These are phyloP conservation scores for Tinamus guttatus DNA, from an alignment of 2,113 vertebrate species.

Conservation along the genomic window DNA sequence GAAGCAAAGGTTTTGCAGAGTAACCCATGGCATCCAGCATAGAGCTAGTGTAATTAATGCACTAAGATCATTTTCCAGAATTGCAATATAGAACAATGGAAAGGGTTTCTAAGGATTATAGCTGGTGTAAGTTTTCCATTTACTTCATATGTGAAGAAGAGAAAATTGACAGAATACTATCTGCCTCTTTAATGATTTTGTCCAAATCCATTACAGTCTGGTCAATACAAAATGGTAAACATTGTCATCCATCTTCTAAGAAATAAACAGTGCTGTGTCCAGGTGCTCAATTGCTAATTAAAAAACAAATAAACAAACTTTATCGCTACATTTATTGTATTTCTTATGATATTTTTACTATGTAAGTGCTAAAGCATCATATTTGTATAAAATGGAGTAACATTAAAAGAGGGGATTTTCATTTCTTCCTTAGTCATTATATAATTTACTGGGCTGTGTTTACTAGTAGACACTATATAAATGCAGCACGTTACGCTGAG, in stretches of 20 bases:
- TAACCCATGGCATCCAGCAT: not conserved
- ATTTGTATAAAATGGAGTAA: slow-evolving; percentile 43
- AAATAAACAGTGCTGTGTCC: slow-evolving; percentile 29
- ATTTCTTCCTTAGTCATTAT: not conserved
- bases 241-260: slow-evolving; percentile 40
- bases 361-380: slow-evolving; percentile 23
- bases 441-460: slow-evolving; percentile 51
- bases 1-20: not conserved
- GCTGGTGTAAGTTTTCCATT: slow-evolving; percentile 33
- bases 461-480: slow-evolving; percentile 42
- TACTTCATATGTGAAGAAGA: slow-evolving; percentile 33
- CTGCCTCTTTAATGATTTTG: slow-evolving; percentile 43
- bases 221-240: slow-evolving; percentile 52
- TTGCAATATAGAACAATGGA: not conserved
- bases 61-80: slow-evolving; percentile 15
- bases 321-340: slow-evolving; percentile 31
- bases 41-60: slow-evolving; percentile 18
- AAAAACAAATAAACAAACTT: not conserved
- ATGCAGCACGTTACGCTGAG: slow-evolving; percentile 63
- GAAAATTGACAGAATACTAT: not conserved
- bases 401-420: slow-evolving; percentile 1
- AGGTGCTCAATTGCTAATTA: slow-evolving; percentile 6
- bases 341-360: slow-evolving; percentile 27
- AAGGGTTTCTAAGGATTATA: slow-evolving; percentile 13
- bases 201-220: slow-evolving; percentile 49